Base-by-base conservation (phyloP, 2,113 vertebrate genomes). In the Hippocampus comes region DNA sequence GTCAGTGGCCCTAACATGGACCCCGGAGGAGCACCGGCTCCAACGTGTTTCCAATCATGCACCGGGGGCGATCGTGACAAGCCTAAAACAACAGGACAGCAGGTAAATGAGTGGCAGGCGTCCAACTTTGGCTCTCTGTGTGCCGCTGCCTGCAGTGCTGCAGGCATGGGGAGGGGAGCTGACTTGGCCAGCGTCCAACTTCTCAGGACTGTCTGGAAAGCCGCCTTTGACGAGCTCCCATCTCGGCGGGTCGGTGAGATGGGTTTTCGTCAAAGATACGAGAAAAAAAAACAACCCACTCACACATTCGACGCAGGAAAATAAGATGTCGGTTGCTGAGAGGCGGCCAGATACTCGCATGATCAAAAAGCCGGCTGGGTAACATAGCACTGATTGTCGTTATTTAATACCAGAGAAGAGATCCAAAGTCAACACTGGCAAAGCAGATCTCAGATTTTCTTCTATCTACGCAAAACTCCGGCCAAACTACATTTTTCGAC, bases 1-100 rank as follows among this genome's bases (percentile, higher is more conserved):
- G 74, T 79, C 63, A 42, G 69, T 78, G 69, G 67, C 70, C 63
- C 72, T 80, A 67, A 83, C 80, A 83, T 65, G 76, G 82, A 72
- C 43, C 34, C 73, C 63, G 79, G 73, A 87, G 82, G 76, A 81
- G 78, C 74, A 73, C 43, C 73, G 66, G 67, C 77, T 76, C 57
- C 73, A 72, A 73, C 80, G 60, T 85, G 87, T 85, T 90, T 85
- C 81, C 73, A 88, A 87, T 89, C 84, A 86, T 41, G 73, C 73
- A 73, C 72, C 77, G 68, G 82, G 68, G 76, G 73, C 80, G 70
- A 83, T 86, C 84, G 78, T 79, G 86, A 87, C 81, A 77, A 48
- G 75, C 69, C 81, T 81, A 79, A 84, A 87, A 79, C 82, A 88
- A 89, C 85, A 87, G 85, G 83, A 86, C 76, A 83, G 74, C 83